Base-by-base conservation (phyloP, 2,888 invertebrate species). In the Drosophila pegasa region DNA sequence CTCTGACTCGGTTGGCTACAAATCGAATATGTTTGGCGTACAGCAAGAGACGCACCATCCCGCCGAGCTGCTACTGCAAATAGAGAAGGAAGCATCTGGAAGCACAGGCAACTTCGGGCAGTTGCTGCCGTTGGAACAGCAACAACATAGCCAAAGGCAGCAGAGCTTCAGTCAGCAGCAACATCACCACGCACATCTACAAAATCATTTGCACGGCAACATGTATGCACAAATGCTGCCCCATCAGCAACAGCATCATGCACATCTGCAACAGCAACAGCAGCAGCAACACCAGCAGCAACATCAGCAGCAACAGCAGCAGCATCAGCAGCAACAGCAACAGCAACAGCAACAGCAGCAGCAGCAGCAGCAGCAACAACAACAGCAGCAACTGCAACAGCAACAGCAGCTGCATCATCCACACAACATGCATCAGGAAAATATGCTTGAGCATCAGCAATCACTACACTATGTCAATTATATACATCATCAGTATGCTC, bases 401-500 rank as follows among this genome's bases (percentile, higher is more conserved):
- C 71, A 59, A 2, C 59, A 55, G 0, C 71, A 64, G 1, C 69
- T 56, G 3, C 62, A 47, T 2, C 52, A 43, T 2, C 60, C 56
- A 6, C 71, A 77, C 38, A 67, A 50, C n/a, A 20, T 68, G 22
- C 72, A 73, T 9, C 71, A 73, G 16, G 74, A 74, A 22, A 64
- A 31, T 35, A 60, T 70, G 6, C 59, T 58, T 22, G 54, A 64
- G 1, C 66, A 63, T 27, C 40, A 75, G 14, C 63, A 63, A 10
- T 35, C 78, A 29, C 71, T 60, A 2, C 73, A 70, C 10, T 74
- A 85, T 38, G 61, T 75, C 16, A 76, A 75, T 50, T 86, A 87
- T 56, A 59, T 67, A 2, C 78, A 87, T 38, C 76, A 80, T n/a
- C 81, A 81, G 37, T 87, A 80, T 43, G 65, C 83, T 2, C 83